Base-by-base conservation (phyloP, 2,113 vertebrate genomes). In the Pterocles orientalis region DNA sequence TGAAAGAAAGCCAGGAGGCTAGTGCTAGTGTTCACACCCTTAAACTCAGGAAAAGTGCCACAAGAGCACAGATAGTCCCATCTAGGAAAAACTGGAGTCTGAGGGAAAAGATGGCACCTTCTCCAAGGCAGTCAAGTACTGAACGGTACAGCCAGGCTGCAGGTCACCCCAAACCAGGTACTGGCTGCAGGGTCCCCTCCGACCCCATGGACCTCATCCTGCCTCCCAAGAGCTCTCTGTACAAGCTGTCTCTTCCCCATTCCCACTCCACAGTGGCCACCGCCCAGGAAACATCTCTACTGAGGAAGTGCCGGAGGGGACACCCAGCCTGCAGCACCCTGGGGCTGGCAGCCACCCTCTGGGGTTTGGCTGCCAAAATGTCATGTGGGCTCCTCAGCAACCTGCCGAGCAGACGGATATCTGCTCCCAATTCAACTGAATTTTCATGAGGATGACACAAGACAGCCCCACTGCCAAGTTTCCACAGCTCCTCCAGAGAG, bases 401-500 rank as follows among this genome's bases (percentile, higher is more conserved):
- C 77, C 53, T 47, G 57, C 28, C 0, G 12, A 87, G 57, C 83
- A 86, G 83, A 75, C 4, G 0, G 51, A 36, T 64, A 75, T 83
- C 56, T 75, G 48, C 45, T 69, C 88, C 61, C 65, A 94, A 2
- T 71, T 64, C 4, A 0, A 76, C n/a, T 65, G 53, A 75, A 77
- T 90, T 94, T 93, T 88, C 95, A 93, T 7, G 48, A 90, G 41
- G 88, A 82, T 90, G 92, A 94, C 87, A 95, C 87, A 86, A 95
- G 76, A n/a, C 76, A 84, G 69, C 28, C 80, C 73, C 69, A n/a
- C 69, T 88, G 90, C 90, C 95, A 96, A 86, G 69, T 91, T 94
- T 88, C 83, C 57, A 82, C 39, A 82, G 69, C 47, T 78, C 29
- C 64, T 86, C 72, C 57, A 56, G 34, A 84, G 51, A 57, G 28